These are phyloP conservation scores for Panopea generosa DNA, from an alignment of 2,888 invertebrate genomes.

Conservation along the genomic window DNA sequence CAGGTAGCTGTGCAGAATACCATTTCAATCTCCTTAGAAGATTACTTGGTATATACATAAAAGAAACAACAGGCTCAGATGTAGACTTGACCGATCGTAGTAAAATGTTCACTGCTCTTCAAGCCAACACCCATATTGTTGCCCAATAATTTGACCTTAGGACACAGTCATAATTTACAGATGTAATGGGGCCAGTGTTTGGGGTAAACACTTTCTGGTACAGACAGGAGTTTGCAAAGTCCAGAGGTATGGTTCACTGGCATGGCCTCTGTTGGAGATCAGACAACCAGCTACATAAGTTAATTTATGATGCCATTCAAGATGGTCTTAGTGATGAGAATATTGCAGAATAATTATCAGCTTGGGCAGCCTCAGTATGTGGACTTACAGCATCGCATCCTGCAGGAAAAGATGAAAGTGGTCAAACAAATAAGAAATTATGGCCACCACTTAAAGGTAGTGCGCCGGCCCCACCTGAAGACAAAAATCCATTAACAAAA, in stretches of 20 bases:
- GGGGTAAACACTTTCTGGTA: constrained; percentile 64
- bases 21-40: constrained; percentile 63
- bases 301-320: constrained; percentile 45
- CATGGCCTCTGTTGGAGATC: constrained; percentile 64
- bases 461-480: constrained; percentile 55
- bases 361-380: not conserved
- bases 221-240: too few species aligned
- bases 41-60: constrained; percentile 54
- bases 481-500: constrained; percentile 64
- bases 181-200: constrained; percentile 66
- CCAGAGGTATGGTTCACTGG: too few species aligned
- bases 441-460: constrained; percentile 71
- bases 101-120: constrained; percentile 49
- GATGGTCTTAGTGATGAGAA: constrained; percentile 50
- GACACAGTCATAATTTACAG: constrained; percentile 47
- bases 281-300: constrained; percentile 61
- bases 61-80: constrained; percentile 38
- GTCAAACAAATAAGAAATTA: constrained; percentile 58
- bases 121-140: constrained; percentile 48
- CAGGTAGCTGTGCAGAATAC: constrained; percentile 67
- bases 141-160: not conserved
- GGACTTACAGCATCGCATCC: constrained; percentile 28
- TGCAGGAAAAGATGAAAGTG: constrained; percentile 40
- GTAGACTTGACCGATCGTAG: constrained; percentile 43
- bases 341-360: constrained; percentile 34